Base-by-base conservation (phyloP, 2,113 vertebrate genomes). In the Equus quagga region DNA sequence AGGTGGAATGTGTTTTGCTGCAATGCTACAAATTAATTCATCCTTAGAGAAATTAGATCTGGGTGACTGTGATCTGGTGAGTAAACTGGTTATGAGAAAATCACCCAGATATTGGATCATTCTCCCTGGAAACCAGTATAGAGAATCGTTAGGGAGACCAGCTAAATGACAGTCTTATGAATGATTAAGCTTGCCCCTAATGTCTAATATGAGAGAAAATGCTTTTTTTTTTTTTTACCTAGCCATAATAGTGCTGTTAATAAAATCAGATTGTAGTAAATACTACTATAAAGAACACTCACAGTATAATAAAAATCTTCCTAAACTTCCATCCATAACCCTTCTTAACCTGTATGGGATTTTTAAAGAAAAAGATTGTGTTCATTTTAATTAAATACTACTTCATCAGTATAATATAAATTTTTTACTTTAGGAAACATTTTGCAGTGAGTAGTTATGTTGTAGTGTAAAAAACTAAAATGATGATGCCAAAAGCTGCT, bases 51-150 rank as follows among this genome's bases (percentile, higher is more conserved):
- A 99, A 89, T 82, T 99, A 98, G 99, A 99, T 97, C 84, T 99
- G 96, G 99, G 99, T 26, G 98, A 99, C 96, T 99, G 99, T 89
- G 99, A 99, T 98, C 97, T 99, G 99, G 99, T 99, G 96, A 98
- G 98, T 98, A 95, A 96, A 96, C 5, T 54, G 24, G 23, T 84
- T 91, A 79, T 44, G 46, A 96, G 75, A 46, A 82, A 67, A 51
- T 54, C 81, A 84, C 75, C 46, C 9, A 19, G 0, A 28, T 44
- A 17, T 2, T 51, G 28, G 36, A 51, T 73, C 54, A 8, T 86
- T 81, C n/a, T 70, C 24, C 36, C 31, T 67, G n/a, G 80, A 83
- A 81, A 44, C 49, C 26, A 60, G 11, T 18, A 31, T 4, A 72
- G 33, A 87, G 51, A 36, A 51, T 23, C 75, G n/a, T 69, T 36